A percentile compares a stretch with the other conserved stretches of the same genome.
Evolutionary conservation across 2,113 vertebrate species (phyloP).

Genomic region (Theristicus caerulescens): DNA sequence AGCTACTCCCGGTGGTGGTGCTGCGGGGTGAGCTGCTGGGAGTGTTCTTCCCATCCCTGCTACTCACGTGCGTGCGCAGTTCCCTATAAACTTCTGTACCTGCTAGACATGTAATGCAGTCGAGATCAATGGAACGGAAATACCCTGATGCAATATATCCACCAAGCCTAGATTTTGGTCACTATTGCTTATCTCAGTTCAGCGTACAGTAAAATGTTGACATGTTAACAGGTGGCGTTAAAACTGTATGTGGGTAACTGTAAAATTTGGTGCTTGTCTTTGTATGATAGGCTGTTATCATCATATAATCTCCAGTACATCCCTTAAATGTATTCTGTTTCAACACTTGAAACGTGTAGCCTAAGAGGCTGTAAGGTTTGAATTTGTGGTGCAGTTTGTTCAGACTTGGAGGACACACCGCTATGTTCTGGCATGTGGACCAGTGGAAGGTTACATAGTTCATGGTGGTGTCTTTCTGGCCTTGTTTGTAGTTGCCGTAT

Average conservation of each 20-base stretch:
- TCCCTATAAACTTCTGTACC: neutral
- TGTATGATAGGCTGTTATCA: neutral
- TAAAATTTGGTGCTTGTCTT: neutral
- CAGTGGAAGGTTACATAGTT: neutral
- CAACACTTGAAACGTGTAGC: neutral
- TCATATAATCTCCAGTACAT: fast-evolving
- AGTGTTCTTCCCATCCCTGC: neutral
- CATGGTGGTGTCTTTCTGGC: neutral
- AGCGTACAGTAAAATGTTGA: neutral
- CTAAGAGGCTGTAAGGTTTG: neutral
- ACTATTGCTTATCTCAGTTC: neutral
- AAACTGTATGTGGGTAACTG: neutral
- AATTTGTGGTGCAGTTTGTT: neutral
- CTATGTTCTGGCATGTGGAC: fast-evolving
- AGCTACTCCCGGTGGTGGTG: neutral
- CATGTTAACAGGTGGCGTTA: neutral
- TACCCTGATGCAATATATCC: too few species aligned
- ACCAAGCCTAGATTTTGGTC: neutral
- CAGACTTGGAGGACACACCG: fast-evolving
- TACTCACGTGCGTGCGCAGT: fast-evolving
- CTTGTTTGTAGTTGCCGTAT: neutral
- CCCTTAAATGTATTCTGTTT: neutral
- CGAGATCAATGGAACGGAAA: neutral
- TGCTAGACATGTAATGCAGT: fast-evolving
- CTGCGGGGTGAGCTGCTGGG: neutral